Evolutionary conservation across 2,113 vertebrate species (phyloP), one percentile per base, ranked within the genome.

Genomic region (Rhizomys pruinosus): DNA sequence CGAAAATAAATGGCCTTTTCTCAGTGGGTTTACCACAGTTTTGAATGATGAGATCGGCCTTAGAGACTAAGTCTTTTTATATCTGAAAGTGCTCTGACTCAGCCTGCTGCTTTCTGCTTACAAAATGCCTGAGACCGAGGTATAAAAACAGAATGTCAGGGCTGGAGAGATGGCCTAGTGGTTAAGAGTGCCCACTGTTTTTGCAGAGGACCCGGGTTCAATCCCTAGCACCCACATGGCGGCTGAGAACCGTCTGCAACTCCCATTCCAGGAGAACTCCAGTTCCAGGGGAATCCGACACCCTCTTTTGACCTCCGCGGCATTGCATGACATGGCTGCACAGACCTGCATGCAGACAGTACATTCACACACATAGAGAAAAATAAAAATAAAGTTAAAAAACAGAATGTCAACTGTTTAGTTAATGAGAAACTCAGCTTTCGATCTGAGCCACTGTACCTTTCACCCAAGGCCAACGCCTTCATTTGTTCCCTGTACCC

Each of bases 401-500:
- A 94, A 32, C 57, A 90, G 72, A 90, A 81, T 61, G 68, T 81
- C 82, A 88, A 57, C 80, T 69, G 63, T 88, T 74, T 47, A 82
- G 59, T 87, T 96, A 94, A 88, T 95, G 81, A 88, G 78, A 88
- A 92, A 72, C 88, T 81, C 66, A 77, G 79, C 69, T 95, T 95
- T 63, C 27, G 64, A 32, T 84, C 79, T 90, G 59, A 68, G 79
- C 44, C 47, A 52, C 42, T 63, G 23, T 71, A 87, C 91, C 29
- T 91, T 52, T 93, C 44, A 37, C 74, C 68, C 17, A 76, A 80
- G 61, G 73, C 52, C 19, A 55, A 81, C 84, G 37, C 8, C 27
- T 84, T 74, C 39, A 29, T 37, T 87, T 72, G 19, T 6, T 2
- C 29, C 6, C 27, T 32, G 8, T 59, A 16, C 71, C 57, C 5